Evolutionary conservation across 2,888 invertebrate genomes (phyloP), one percentile per base, ranked within the genome.

Genomic region (Suillia variegata): DNA sequence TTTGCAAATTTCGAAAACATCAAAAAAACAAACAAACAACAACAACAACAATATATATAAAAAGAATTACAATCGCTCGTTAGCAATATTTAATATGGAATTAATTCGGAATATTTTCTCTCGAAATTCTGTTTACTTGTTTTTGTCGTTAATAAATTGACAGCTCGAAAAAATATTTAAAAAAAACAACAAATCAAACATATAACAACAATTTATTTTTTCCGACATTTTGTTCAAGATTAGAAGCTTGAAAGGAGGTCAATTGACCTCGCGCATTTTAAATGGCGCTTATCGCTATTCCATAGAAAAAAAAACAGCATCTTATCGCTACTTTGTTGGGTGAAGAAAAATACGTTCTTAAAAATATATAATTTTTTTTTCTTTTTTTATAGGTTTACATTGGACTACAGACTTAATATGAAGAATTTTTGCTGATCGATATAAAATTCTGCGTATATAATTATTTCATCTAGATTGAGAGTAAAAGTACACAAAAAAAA

Each of bases 231-330:
- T 33, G 12, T 54, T 65, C 62, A 63, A 59, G 56, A 68, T 67
- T 59, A 62, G 53, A 55, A 67, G 65, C 71, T 71, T 71, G 70
- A 72, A 72, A 73, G 66, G 70, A 66, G 77, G 75, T 76, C 76
- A 72, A 62, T 68, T 67, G 77, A 78, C 75, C 77, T 71, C 70
- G 67, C 58, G 56, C 64, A 63, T 66, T n/a, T n/a, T n/a, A n/a
- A 68, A 70, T 69, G 72, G 66, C 64, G 62, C 71, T 75, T 74
- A 75, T 71, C 72, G 67, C 5, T 17, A 20, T 2, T 52, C 33
- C 1, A 51, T 63, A 26, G 42, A 38, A 38, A n/a, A n/a, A n/a
- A n/a, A n/a, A n/a, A n/a, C n/a, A n/a, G n/a, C n/a, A n/a, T n/a
- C n/a, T n/a, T n/a, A n/a, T n/a, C n/a, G n/a, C n/a, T n/a, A n/a